phyloP scores from a whole-genome alignment of 2,888 invertebrate genomes.

The Pristionchus fissidentatus region DNA sequence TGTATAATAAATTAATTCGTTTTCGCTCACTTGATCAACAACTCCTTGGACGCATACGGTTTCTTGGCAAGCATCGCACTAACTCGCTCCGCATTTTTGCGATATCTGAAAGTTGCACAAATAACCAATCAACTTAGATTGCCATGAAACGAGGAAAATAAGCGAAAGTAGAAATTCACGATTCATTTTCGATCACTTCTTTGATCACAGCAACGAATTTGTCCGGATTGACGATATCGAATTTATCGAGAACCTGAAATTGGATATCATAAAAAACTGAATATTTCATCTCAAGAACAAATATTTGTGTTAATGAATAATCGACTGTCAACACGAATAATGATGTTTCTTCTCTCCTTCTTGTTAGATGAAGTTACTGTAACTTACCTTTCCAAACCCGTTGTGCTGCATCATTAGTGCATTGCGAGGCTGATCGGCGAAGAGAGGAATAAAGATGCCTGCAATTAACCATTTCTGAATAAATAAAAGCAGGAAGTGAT shows the following conservation, averaged over 20 bases:
- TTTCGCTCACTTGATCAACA: slow-evolving; percentile 27
- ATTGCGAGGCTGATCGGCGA: slow-evolving; percentile 20
- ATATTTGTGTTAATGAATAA: too few species aligned
- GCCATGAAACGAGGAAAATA: background rate
- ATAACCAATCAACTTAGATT: too few species aligned
- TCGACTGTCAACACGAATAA: too few species aligned
- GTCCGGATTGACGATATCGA: background rate
- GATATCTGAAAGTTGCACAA: too few species aligned
- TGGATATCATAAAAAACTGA: background rate
- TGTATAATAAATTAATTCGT: too few species aligned
- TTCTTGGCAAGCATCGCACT: slow-evolving; percentile 12
- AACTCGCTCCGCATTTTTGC: slow-evolving; percentile 22
- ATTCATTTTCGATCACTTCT: slow-evolving; percentile 5
- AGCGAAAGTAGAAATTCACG: background rate
- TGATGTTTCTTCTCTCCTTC: too few species aligned
- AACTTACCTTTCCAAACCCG: slow-evolving; percentile 32
- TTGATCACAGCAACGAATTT: background rate
- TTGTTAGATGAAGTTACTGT: too few species aligned
- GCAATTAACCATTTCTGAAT: background rate
- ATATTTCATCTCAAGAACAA: too few species aligned
- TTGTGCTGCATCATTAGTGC: slow-evolving; percentile 34
- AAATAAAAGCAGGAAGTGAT: background rate
- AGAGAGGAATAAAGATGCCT: slow-evolving; percentile 30
- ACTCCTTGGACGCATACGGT: background rate
- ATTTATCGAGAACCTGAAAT: slow-evolving; percentile 12